Base-by-base conservation (phyloP, 2,888 invertebrate species). In the Drosophila robusta region DNA sequence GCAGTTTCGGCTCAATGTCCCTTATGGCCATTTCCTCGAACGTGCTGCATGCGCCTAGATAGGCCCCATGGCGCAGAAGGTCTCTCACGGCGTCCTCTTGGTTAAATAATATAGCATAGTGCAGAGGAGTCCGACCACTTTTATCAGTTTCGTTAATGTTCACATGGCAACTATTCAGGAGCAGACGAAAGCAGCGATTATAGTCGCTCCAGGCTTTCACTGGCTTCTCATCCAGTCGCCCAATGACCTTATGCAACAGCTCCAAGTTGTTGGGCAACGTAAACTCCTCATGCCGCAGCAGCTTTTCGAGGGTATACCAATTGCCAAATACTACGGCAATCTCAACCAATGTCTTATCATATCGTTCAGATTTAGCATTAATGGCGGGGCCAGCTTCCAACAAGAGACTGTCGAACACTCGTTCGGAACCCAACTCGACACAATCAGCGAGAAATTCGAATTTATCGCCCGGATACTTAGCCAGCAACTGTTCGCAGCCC, bases 101-200 rank as follows among this genome's bases (percentile, higher is more conserved):
- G 12, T 95, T 95, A 78, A 95, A 95, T 84, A 95, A 94, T 0
- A 95, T 95, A 1, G 96, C 96, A 85, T 96, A 96, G 91, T 97
- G 96, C 41, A 97, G 90, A 0, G 95, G 94, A 14, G 95, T 95
- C 70, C 95, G 95, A 24, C 94, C 94, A 89, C 94, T 95, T 4
- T 92, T 83, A 87, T 95, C 95, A n/a, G 91, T 89, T 73, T 94
- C 93, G 83, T 95, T 94, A 0, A 95, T 92, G 78, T 95, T 93
- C 3, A 95, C 93, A 58, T 93, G 93, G 0, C 93, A 82, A 72
- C 93, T 93, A 41, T 93, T 93, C 11, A 96, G 88, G 18, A 96
- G 91, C 39, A 94, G 87, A 36, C 94, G 92, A 67, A 95, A 93
- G 87, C 96, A 96, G 68, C 93, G 93, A 41, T 93, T 91, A 68